Base-by-base conservation (phyloP, 2,888 invertebrate species). In the Drosophila ustulata region DNA sequence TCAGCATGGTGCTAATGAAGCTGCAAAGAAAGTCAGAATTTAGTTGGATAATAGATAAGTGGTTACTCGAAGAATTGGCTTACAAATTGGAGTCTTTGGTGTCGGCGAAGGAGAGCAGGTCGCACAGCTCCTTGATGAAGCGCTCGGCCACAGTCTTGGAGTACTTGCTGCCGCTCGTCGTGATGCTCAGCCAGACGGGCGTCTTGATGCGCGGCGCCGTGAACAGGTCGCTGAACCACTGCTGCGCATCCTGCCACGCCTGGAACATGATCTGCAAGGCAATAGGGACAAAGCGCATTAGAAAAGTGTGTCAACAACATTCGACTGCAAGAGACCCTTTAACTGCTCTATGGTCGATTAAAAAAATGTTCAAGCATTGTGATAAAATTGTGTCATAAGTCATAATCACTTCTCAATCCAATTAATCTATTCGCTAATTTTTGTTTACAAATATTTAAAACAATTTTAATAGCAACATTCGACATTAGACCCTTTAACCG, bases 71-170 rank as follows among this genome's bases (percentile, higher is more conserved):
- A 1, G 3, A 0, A 34, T 11, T 4, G 13, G 23, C 96, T 96
- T 93, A 98, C 98, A 98, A 98, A 92, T 97, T 97, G 7, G 97
- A 97, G 78, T 95, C 95, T 92, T 98, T 98, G 30, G 96, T 96
- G 90, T 98, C 98, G 37, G 95, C 94, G 49, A 94, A 93, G 43
- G 95, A 93, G 11, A 97, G 92, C 26, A 96, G 93, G 49, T 95
- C 94, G 85, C 96, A 96, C 73, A 97, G 91, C 63, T 94, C 93
- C 53, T 92, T 92, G 63, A 94, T 91, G 78, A 94, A 94, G 57
- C 91, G 91, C 72, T 93, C 93, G 11, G 93, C 93, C 25, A 93
- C 88, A 46, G 87, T 91, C 76, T 91, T 91, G 49, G 92, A 90
- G 76, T 91, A 90, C 70, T 91, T 92, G 69, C 90, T 91, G 56